phyloP scores from a whole-genome alignment of 2,113 vertebrate genomes.

The Percina caprodes region DNA sequence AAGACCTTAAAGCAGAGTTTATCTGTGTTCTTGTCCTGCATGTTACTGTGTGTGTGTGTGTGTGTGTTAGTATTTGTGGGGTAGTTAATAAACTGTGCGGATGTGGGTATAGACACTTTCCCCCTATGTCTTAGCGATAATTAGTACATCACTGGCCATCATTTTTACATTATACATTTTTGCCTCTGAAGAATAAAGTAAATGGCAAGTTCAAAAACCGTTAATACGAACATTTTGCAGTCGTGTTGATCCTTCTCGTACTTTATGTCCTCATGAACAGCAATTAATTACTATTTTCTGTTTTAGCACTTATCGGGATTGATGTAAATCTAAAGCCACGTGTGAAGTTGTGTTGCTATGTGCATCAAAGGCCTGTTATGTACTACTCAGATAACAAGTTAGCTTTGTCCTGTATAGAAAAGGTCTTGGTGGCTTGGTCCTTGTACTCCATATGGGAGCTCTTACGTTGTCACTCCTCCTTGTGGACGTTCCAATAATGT shows the following conservation, averaged over 20 bases:
- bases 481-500: conserved; percentile 65
- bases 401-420: conserved; percentile 37
- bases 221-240: conserved; percentile 23
- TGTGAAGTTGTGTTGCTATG: conserved; percentile 15
- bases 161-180: conserved; percentile 1
- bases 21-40: conserved; percentile 61
- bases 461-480: conserved; percentile 47
- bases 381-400: conserved; percentile 55
- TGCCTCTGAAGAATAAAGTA: not conserved
- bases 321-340: conserved; percentile 33
- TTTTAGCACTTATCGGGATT: conserved; percentile 45
- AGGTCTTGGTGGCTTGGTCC: not conserved
- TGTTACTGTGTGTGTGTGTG: conserved; percentile 58
- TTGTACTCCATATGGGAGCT: conserved; percentile 30
- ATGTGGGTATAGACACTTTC: conserved; percentile 22
- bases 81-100: conserved; percentile 39
- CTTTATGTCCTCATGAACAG: conserved; percentile 43
- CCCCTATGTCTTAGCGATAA: conserved; percentile 21
- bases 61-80: conserved; percentile 45
- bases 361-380: conserved; percentile 67
- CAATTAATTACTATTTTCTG: conserved; percentile 40
- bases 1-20: conserved; percentile 29
- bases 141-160: conserved; percentile 74
- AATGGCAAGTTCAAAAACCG: conserved; percentile 8
- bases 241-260: conserved; percentile 42